phyloP scores from a whole-genome alignment of 2,113 vertebrate species.

The Melanerpes aurifrons region DNA sequence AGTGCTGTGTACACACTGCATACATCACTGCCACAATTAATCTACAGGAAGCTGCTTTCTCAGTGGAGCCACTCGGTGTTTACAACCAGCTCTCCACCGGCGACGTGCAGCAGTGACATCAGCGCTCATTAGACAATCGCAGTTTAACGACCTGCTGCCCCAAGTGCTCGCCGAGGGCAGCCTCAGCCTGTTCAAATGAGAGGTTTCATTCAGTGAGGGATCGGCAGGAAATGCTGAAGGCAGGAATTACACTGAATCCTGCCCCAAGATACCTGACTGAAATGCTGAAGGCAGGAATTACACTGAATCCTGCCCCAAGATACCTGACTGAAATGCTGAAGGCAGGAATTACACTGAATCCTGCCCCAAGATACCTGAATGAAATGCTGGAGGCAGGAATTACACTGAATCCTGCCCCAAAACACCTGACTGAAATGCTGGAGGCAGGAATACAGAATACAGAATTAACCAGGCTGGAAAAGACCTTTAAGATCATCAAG shows the following conservation, averaged over 20 bases:
- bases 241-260: background rate
- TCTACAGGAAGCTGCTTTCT: slow-evolving; percentile 46
- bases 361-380: too few relatives aligned
- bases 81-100: background rate
- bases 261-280: too few relatives aligned
- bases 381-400: too few relatives aligned
- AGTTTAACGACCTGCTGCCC: background rate
- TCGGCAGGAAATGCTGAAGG: slow-evolving; percentile 12
- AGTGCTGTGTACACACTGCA: slow-evolving; percentile 4
- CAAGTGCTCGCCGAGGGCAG: background rate
- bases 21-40: slow-evolving; percentile 9
- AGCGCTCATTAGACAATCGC: background rate
- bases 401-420: too few relatives aligned
- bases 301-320: too few relatives aligned
- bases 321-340: too few relatives aligned
- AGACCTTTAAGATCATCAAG: too few relatives aligned
- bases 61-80: background rate
- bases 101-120: background rate
- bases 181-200: background rate
- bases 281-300: too few relatives aligned
- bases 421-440: too few relatives aligned
- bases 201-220: too few relatives aligned
- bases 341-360: too few relatives aligned
- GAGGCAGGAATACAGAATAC: background rate
- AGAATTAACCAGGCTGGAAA: too few relatives aligned